phyloP scores from a whole-genome alignment of 2,113 vertebrate genomes.

The Trochalopteron elliotii region DNA sequence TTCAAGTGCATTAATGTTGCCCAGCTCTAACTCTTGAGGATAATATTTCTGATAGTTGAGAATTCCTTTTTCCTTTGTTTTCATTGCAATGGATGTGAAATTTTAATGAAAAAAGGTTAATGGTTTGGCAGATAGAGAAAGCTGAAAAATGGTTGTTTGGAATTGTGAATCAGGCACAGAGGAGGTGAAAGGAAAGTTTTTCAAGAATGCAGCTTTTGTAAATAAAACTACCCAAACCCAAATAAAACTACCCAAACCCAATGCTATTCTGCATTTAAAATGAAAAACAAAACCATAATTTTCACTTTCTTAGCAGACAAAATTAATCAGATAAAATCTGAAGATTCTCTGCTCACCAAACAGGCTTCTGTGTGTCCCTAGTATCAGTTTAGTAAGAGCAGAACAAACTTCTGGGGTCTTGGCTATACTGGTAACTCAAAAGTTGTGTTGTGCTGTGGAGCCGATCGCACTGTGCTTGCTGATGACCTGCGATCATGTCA shows the following conservation, averaged over 20 bases:
- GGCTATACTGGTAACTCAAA: not conserved
- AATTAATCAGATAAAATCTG: not conserved
- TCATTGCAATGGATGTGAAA: not conserved
- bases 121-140: not conserved
- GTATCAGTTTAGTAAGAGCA: not conserved
- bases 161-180: not conserved
- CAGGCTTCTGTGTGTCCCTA: not conserved
- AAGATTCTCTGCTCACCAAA: not conserved
- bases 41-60: not conserved
- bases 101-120: not conserved
- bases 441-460: not conserved
- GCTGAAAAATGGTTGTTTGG: not conserved
- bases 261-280: not conserved
- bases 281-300: not conserved
- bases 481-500: fast-evolving
- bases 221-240: not conserved
- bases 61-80: not conserved
- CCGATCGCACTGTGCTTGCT: not conserved
- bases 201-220: not conserved
- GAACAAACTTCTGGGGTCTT: not conserved
- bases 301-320: not conserved
- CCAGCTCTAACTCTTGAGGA: not conserved
- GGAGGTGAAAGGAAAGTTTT: not conserved
- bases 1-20: not conserved
- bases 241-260: not conserved